Percentiles rank a stretch among this genome's conserved stretches.
These are phyloP conservation scores for Amblyjoppa fuscipennis DNA, from an alignment of 2,888 invertebrate genomes.

Conservation along the genomic window DNA sequence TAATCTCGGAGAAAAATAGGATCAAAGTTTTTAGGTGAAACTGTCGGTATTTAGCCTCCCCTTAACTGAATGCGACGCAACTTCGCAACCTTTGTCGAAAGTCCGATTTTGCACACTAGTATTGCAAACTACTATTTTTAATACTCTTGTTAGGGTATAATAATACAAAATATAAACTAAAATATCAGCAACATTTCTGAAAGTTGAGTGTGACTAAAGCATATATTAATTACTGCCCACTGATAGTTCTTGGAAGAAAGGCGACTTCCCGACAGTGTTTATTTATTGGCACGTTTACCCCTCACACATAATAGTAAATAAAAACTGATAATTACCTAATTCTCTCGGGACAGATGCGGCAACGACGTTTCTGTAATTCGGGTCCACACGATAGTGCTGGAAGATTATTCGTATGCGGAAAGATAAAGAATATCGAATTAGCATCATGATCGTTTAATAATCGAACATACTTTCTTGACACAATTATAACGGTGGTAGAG, in stretches of 20 bases:
- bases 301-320: neutral
- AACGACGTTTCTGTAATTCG: slow-evolving; percentile 12
- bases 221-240: neutral
- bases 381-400: neutral
- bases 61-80: too few relatives aligned
- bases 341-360: slow-evolving; percentile 21
- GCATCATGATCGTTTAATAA: slow-evolving; percentile 54
- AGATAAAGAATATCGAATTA: slow-evolving; percentile 11
- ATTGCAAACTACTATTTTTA: too few relatives aligned
- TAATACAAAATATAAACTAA: too few relatives aligned
- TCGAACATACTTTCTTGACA: slow-evolving; percentile 60
- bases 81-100: too few relatives aligned
- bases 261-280: neutral
- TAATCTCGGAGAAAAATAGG: too few relatives aligned
- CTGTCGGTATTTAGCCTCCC: too few relatives aligned
- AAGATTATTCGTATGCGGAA: slow-evolving; percentile 11
- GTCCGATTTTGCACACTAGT: too few relatives aligned
- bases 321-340: slow-evolving; percentile 36
- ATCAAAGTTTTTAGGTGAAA: too few relatives aligned
- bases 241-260: neutral
- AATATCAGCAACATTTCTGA: too few relatives aligned
- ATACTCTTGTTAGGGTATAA: too few relatives aligned
- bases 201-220: neutral
- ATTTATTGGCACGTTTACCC: slow-evolving; percentile 14
- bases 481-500: slow-evolving; percentile 64